Evolutionary conservation across 2,888 invertebrate species (phyloP), one percentile per base, ranked within the genome.

Genomic region (Mesochorus sp.): DNA sequence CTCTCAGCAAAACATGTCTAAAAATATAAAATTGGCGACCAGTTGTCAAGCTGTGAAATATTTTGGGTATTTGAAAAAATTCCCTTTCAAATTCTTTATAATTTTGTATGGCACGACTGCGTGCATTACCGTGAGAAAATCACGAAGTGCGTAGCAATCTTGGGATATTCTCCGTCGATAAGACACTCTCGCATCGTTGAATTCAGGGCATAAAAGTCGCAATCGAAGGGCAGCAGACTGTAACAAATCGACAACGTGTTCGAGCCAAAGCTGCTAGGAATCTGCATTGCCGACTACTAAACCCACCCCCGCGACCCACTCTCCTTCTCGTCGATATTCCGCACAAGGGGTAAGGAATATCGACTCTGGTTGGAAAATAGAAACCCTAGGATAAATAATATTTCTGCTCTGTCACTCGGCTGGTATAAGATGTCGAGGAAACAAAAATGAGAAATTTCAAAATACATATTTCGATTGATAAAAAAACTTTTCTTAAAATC

Each of bases 271-370:
- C 44, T 44, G 47, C 10, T n/a, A 51, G 76, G 26, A 70, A 31
- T 39, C 76, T 76, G 55, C 70, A 12, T 76, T 76, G 57, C 70
- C 76, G 70, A 76, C 76, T 5, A 64, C 57, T n/a, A 47, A 49
- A 19, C 10, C 1, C 8, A 21, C 12, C 2, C 24, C 37, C 6
- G 19, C 14, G 10, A 0, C 12, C 2, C 34, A 5, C 14, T 31
- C 31, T 31, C 31, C n/a, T n/a, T 31, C 2, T 2, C 55, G 28
- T 39, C 55, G 62, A 55, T 26, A 42, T 49, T 39, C 19, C 28
- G 6, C 53, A n/a, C 2, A 42, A 12, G 17, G 12, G 55, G 19
- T 37, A 62, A 34, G 10, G 24, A 21, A 28, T 44, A 42, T 61
- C 34, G 31, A 57, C 31, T 55, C n/a, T 14, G n/a, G 3, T 3